A percentile compares a stretch with the other conserved stretches of the same genome.
phyloP scores from a whole-genome alignment of 2,797 vertebrate genomes.

The Poeciliopsis paucimaculata region DNA sequence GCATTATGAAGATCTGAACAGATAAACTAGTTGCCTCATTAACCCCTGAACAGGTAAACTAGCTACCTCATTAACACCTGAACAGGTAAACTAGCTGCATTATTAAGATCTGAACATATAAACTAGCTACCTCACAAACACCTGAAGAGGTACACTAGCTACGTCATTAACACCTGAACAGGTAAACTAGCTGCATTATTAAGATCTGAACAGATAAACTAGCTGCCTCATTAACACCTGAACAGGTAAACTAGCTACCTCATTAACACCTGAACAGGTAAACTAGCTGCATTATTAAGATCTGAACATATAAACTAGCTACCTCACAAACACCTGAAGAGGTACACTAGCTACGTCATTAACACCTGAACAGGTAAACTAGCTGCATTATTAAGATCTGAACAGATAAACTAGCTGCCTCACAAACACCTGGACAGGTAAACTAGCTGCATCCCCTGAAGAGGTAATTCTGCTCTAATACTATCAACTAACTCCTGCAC shows the following conservation, averaged over 20 bases:
- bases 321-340: no score
- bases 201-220: conserved; percentile 5
- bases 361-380: not conserved
- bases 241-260: not conserved
- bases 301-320: not conserved
- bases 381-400: no score
- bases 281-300: not conserved
- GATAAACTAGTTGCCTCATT: not conserved
- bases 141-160: not conserved
- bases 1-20: no score
- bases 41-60: no score
- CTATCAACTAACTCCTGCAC: not conserved
- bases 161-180: no score
- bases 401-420: no score
- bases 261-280: not conserved
- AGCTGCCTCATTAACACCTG: not conserved
- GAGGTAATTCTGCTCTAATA: not conserved
- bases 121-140: no score
- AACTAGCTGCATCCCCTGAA: no score
- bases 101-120: not conserved
- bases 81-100: not conserved
- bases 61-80: not conserved
- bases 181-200: no score
- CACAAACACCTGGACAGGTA: not conserved
- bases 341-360: no score